These are phyloP conservation scores for Procambarus clarkii DNA, from an alignment of 1,140 invertebrate species.

Conservation along the genomic window DNA sequence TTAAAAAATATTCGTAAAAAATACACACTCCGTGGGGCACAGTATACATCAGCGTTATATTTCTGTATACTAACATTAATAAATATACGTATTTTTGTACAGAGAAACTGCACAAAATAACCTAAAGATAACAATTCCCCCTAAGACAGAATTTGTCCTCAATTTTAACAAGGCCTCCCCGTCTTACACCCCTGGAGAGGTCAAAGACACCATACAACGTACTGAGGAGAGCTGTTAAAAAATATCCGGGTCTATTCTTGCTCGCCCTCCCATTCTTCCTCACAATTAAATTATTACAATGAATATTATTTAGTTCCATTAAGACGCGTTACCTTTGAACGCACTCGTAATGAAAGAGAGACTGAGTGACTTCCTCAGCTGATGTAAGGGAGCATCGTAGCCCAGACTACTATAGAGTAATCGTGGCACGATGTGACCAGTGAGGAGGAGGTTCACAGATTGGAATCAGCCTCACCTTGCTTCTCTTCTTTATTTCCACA, in stretches of 20 bases:
- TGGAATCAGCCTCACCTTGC: background rate
- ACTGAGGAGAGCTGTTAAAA: conserved; percentile 51
- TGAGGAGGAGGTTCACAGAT: background rate
- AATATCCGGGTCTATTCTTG: conserved; percentile 18
- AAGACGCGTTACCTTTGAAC: conserved; percentile 59
- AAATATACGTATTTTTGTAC: background rate
- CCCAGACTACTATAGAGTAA: background rate
- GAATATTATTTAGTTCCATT: conserved; percentile 61
- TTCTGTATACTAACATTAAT: conserved; percentile 23
- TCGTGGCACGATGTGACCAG: conserved; percentile 20
- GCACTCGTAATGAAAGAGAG: conserved; percentile 47
- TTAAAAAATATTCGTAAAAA: conserved; percentile 55
- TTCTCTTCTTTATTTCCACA: background rate
- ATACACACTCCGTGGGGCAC: conserved; percentile 5
- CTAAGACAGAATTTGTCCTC: conserved; percentile 25
- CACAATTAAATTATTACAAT: conserved; percentile 67
- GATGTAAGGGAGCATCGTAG: conserved; percentile 29
- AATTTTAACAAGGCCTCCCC: conserved; percentile 25
- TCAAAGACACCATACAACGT: conserved; percentile 6
- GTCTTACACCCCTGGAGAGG: no score
- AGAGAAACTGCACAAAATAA: conserved; percentile 10
- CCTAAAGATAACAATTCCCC: conserved; percentile 43
- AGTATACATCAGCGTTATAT: conserved; percentile 8
- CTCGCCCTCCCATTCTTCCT: conserved; percentile 42
- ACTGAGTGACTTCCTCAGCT: conserved; percentile 7